phyloP scores from a whole-genome alignment of 2,113 vertebrate species.

The Mastomys coucha region DNA sequence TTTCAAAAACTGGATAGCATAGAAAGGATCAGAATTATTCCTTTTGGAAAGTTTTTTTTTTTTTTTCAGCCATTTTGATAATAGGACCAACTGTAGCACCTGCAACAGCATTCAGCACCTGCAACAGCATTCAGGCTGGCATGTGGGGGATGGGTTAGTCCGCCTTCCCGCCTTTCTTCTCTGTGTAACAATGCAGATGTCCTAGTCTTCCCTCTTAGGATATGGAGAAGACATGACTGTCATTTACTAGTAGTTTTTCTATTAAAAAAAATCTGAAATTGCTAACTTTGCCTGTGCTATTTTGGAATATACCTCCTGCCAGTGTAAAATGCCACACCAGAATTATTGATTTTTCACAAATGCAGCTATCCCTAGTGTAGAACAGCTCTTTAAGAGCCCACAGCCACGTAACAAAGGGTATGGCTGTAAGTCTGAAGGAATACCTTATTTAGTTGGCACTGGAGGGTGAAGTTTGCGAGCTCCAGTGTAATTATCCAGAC shows the following conservation, averaged over 20 bases:
- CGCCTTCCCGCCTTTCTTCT: neutral
- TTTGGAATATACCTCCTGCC: constrained; percentile 52
- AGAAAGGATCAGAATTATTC: constrained; percentile 34
- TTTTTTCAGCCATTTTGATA: constrained; percentile 2
- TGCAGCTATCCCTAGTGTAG: constrained; percentile 49
- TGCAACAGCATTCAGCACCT: neutral
- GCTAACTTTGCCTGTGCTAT: constrained; percentile 19
- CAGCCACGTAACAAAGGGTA: constrained; percentile 68
- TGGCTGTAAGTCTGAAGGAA: constrained; percentile 47
- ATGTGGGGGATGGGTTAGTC: neutral
- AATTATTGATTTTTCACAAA: constrained; percentile 66
- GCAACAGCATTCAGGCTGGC: neutral
- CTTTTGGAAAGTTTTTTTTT: neutral
- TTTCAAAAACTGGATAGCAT: neutral
- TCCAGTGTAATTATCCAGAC: constrained; percentile 60
- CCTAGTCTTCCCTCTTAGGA: neutral
- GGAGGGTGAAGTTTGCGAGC: constrained; percentile 57
- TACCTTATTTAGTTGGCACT: constrained; percentile 68
- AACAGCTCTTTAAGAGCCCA: constrained; percentile 57
- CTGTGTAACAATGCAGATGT: neutral
- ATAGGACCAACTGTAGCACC: neutral
- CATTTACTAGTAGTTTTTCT: constrained; percentile 27
- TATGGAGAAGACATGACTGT: constrained; percentile 26
- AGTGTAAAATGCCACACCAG: constrained; percentile 35
- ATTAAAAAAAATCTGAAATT: constrained; percentile 5